These are phyloP conservation scores for Drosophila lacteicornis DNA, from an alignment of 1,140 invertebrate species.

Conservation along the genomic window DNA sequence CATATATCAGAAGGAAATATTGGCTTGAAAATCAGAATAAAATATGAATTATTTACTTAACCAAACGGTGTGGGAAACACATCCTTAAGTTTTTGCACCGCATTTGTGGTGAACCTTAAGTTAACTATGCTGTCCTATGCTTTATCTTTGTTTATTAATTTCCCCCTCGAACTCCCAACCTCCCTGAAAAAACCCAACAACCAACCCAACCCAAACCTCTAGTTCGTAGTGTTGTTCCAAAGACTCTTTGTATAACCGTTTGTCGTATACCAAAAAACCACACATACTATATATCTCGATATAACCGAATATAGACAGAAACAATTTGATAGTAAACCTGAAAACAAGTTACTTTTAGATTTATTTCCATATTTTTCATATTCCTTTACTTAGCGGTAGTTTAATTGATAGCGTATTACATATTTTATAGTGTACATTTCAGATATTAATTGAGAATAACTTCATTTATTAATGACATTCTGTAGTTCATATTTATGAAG, in stretches of 20 bases:
- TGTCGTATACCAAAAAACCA: conserved; percentile 62
- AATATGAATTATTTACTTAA: neutral
- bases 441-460: conserved; percentile 39
- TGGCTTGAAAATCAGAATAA: neutral
- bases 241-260: conserved; percentile 53
- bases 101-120: conserved; percentile 2
- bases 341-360: conserved; percentile 27
- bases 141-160: conserved; percentile 29
- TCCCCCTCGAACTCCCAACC: neutral
- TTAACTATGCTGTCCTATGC: conserved; percentile 15
- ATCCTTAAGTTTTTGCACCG: conserved; percentile 4
- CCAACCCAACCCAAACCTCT: conserved; percentile 33
- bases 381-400: conserved; percentile 40
- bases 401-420: conserved; percentile 25
- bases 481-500: conserved; percentile 55
- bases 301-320: conserved; percentile 45
- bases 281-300: conserved; percentile 53
- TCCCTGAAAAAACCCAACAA: neutral
- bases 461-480: conserved; percentile 59
- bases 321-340: conserved; percentile 43
- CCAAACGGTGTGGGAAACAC: neutral
- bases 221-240: conserved; percentile 63
- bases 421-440: conserved; percentile 49
- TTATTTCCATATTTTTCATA: conserved; percentile 23
- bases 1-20: neutral